Evolutionary conservation across 2,888 invertebrate genomes (phyloP), one percentile per base, ranked within the genome.

Genomic region (Caenorhabditis plicata): DNA sequence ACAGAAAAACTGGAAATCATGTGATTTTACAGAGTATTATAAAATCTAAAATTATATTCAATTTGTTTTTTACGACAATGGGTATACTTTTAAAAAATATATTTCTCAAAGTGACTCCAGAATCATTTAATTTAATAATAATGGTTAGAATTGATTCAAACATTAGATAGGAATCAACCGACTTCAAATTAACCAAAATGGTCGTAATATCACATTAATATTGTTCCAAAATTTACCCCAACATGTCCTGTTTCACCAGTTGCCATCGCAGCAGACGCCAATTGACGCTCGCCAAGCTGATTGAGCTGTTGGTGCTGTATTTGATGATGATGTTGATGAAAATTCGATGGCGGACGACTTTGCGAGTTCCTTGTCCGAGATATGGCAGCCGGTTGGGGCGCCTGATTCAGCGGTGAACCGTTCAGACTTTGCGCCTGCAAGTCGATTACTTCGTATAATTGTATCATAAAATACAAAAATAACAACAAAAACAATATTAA

Each of bases 221-320:
- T 19, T 20, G n/a, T 22, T n/a, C 13, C n/a, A 44, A 25, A 32
- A 52, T 53, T 36, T 13, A 60, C 60, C 27, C 49, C 53, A 53
- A 53, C 60, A 35, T 53, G 60, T 35, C 60, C 60, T 53, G 60
- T 60, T 39, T 53, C 60, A 22, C 60, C 60, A 42, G 60, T 60
- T 33, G 60, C 60, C 60, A 60, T 60, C 27, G 51, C n/a, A n/a
- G n/a, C n/a, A n/a, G n/a, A n/a, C n/a, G n/a, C n/a, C n/a, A n/a
- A n/a, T n/a, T 48, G 33, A 26, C 39, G 47, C 47, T 41, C 53
- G 46, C 35, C 36, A 42, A 36, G 53, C 53, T 47, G 53, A 48
- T n/a, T n/a, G n/a, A n/a, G n/a, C n/a, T n/a, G n/a, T n/a, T n/a
- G n/a, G 43, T 52, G 46, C 11, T 36, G 7, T n/a, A 3, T 11